Evolutionary conservation across 2,113 vertebrate species (phyloP).

Genomic region (Sinocyclocheilus rhinocerous): DNA sequence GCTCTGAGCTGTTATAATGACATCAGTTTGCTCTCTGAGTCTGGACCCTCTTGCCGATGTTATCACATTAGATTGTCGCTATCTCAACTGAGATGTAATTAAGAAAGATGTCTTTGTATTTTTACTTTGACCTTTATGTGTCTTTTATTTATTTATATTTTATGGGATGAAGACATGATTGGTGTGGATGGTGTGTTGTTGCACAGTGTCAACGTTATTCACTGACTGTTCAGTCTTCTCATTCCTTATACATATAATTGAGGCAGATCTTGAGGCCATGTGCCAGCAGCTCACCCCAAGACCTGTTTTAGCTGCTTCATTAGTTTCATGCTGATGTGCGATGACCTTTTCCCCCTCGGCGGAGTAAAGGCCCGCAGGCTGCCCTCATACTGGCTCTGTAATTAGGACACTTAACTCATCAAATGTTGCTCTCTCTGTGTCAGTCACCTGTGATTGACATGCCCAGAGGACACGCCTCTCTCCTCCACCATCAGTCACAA

Average conservation of each 20-base stretch:
- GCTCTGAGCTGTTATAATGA: constrained; percentile 9
- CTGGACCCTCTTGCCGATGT: background rate
- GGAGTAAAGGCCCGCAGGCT: constrained; percentile 15
- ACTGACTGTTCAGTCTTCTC: background rate
- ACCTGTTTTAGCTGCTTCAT: constrained; percentile 24
- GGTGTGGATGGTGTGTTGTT: background rate
- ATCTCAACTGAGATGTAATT: constrained; percentile 15
- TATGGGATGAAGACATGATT: background rate
- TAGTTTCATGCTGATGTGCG: background rate
- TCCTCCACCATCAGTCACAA: background rate
- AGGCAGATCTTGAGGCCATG: background rate
- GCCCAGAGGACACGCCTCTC: background rate
- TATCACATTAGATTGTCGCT: constrained; percentile 16
- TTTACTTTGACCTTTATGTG: constrained; percentile 15
- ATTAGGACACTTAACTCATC: constrained; percentile 29
- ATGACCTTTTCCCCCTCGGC: background rate
- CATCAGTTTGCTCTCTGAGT: constrained; percentile 4
- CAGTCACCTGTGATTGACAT: background rate
- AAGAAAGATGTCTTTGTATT: constrained; percentile 7
- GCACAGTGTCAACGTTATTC: background rate
- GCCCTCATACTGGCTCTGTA: background rate
- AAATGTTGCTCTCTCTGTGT: background rate
- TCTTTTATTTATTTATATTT: constrained; percentile 71
- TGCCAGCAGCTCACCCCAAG: background rate
- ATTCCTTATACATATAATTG: background rate